These are phyloP conservation scores for Styela clava DNA, from an alignment of 23 tunicate species.

Conservation along the genomic window DNA sequence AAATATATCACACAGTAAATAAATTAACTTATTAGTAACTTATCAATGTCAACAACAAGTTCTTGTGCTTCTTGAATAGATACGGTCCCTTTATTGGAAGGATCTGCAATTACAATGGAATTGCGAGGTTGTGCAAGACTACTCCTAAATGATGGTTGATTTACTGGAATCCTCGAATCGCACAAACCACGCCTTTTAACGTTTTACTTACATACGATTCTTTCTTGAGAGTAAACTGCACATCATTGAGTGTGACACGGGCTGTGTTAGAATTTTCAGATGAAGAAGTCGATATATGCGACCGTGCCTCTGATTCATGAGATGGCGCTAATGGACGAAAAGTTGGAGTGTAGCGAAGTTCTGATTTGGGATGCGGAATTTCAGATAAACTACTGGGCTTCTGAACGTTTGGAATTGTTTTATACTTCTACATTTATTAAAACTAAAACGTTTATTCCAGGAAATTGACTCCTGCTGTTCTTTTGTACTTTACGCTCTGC, in stretches of 20 bases:
- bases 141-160: neutral
- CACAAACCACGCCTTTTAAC: neutral
- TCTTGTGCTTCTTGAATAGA: conserved; percentile 10
- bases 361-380: too few relatives aligned
- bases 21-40: neutral
- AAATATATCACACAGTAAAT: neutral
- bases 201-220: neutral
- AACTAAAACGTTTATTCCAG: too few relatives aligned
- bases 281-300: too few relatives aligned
- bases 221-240: neutral
- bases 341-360: too few relatives aligned
- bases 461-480: neutral
- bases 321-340: too few relatives aligned
- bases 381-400: too few relatives aligned
- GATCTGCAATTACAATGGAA: neutral
- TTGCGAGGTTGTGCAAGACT: neutral
- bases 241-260: neutral
- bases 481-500: neutral
- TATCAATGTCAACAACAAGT: neutral
- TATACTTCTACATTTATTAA: too few relatives aligned
- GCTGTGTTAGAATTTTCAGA: neutral
- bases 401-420: too few relatives aligned
- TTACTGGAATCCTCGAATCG: neutral
- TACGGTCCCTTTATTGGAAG: neutral
- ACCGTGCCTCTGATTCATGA: too few relatives aligned